Percentiles rank a stretch among this genome's conserved stretches.
phyloP scores from a whole-genome alignment of 2,113 vertebrate genomes.

The Meleagris gallopavo region DNA sequence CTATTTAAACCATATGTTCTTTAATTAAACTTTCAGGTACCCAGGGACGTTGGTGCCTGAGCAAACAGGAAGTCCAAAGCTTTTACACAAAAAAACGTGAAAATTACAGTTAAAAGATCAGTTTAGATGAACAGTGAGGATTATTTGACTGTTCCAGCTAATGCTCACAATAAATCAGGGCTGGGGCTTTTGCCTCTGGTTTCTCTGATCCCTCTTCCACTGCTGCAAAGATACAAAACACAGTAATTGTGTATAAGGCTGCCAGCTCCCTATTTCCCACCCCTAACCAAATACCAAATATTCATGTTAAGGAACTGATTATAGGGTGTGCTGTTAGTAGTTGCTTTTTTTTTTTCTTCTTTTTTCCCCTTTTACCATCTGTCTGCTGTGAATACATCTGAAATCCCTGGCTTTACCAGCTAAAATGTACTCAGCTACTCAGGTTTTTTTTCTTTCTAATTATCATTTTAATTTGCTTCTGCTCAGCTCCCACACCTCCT shows the following conservation, averaged over 20 bases:
- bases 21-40: not conserved
- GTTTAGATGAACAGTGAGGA: not conserved
- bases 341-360: not conserved
- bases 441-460: conserved; percentile 36
- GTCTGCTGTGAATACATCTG: conserved; percentile 60
- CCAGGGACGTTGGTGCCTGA: not conserved
- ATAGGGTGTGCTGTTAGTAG: not conserved
- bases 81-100: not conserved
- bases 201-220: not conserved
- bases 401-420: conserved; percentile 46
- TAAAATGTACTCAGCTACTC: conserved; percentile 47
- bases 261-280: not conserved
- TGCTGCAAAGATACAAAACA: not conserved
- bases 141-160: not conserved
- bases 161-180: not conserved
- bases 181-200: not conserved
- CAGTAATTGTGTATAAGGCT: not conserved
- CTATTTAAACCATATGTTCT: not conserved
- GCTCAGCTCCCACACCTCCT: conserved; percentile 56
- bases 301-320: conserved; percentile 15
- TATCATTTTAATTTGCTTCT: conserved; percentile 72
- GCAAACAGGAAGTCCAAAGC: not conserved
- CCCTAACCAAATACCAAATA: conserved; percentile 17
- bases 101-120: not conserved
- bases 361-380: conserved; percentile 48